Conservation (phyloP, 2,113 vertebrate species). For the Thunnus maccoyii region DNA sequence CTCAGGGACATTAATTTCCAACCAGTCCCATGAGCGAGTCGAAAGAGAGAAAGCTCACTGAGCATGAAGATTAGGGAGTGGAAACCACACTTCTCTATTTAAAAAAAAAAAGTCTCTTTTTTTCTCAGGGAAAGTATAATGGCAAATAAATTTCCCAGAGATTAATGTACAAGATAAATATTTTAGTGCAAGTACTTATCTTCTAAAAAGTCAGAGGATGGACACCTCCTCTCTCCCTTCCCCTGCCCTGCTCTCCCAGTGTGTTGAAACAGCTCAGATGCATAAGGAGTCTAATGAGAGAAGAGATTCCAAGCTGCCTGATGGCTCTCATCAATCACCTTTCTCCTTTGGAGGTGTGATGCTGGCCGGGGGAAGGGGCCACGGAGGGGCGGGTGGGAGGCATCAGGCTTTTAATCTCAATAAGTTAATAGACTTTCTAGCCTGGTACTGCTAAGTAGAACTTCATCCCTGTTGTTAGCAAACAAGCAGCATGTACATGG, state of each 20-base stretch:
- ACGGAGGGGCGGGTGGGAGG: conserved; percentile 57
- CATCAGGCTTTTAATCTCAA: conserved; percentile 86
- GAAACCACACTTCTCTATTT: conserved; percentile 42
- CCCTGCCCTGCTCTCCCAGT: conserved; percentile 12
- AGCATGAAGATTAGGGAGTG: conserved; percentile 66
- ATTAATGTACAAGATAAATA: conserved; percentile 77
- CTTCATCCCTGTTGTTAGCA: conserved; percentile 74
- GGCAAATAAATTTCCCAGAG: conserved; percentile 76
- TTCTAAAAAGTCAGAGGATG: conserved; percentile 65
- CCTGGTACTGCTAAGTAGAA: conserved; percentile 65
- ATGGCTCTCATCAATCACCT: conserved; percentile 87
- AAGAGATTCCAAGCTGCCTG: conserved; percentile 82
- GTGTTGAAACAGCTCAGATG: conserved; percentile 68
- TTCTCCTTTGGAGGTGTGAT: conserved; percentile 82
- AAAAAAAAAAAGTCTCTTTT: conserved; percentile 28
- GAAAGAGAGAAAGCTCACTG: conserved; percentile 51
- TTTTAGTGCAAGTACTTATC: conserved; percentile 73
- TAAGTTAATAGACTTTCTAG: conserved; percentile 85
- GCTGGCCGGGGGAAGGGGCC: conserved; percentile 60
- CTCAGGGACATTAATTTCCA: conserved; percentile 69
- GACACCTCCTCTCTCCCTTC: conserved; percentile 36
- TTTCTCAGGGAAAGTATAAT: conserved; percentile 56
- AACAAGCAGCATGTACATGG: conserved; percentile 66
- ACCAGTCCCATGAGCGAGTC: conserved; percentile 51
- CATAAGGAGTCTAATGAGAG: conserved; percentile 84